Evolutionary conservation across 2,113 vertebrate genomes (phyloP).

Genomic region (Philantomba maxwellii): DNA sequence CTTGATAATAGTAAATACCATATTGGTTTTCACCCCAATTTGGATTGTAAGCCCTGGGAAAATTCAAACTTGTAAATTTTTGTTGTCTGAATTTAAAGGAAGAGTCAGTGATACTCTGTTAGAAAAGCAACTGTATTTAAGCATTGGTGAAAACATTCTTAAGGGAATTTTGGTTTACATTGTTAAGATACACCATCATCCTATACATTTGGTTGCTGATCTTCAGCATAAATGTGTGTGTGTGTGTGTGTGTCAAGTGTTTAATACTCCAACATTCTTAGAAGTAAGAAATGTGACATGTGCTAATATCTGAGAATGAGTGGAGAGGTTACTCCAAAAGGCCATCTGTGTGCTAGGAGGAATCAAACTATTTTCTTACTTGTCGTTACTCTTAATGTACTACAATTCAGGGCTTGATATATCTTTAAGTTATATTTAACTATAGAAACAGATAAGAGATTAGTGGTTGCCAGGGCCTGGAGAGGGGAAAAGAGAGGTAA

Average conservation of each 20-base stretch:
- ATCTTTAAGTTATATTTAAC: not conserved
- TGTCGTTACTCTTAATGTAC: not conserved
- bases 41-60: not conserved
- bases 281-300: not conserved
- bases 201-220: not conserved
- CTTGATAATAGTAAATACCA: not conserved
- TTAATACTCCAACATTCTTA: not conserved
- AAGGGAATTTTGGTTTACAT: not conserved
- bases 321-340: not conserved
- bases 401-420: not conserved
- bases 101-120: not conserved
- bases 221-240: not conserved
- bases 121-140: not conserved
- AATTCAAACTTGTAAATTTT: not conserved
- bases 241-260: not conserved
- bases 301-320: not conserved
- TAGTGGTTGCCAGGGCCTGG: too few relatives aligned
- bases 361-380: not conserved
- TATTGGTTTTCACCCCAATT: not conserved
- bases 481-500: too few relatives aligned
- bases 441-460: too few relatives aligned
- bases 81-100: not conserved
- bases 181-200: not conserved
- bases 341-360: not conserved
- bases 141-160: not conserved